phyloP scores from a whole-genome alignment of 2,797 vertebrate genomes.

The Chiloscyllium punctatum region DNA sequence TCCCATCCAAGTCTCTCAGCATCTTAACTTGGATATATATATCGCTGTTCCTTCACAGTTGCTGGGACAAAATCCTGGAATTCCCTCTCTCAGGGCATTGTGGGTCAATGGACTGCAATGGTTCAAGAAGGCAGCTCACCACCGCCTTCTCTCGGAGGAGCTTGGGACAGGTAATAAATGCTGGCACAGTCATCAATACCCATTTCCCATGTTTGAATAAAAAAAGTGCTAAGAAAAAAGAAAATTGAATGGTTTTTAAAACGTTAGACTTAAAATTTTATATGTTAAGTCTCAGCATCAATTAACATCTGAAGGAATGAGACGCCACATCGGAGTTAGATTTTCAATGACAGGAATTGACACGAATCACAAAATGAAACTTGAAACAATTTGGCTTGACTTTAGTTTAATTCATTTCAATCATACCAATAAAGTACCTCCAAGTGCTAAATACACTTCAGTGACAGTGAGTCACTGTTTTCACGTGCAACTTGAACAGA shows the following conservation, averaged over 20 bases:
- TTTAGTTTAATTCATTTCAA: not conserved
- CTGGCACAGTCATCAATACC: no score
- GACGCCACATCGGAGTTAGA: not conserved
- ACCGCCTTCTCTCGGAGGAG: no score
- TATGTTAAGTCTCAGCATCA: not conserved
- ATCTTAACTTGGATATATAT: no score
- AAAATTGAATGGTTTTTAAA: not conserved
- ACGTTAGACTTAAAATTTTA: not conserved
- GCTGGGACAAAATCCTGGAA: no score
- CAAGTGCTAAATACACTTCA: not conserved
- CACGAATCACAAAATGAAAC: not conserved
- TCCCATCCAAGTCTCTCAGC: no score
- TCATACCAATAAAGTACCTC: not conserved
- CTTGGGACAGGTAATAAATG: no score
- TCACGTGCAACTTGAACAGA: not conserved
- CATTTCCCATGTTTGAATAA: no score
- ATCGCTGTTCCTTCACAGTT: no score
- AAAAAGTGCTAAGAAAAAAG: not conserved
- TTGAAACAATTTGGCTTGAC: not conserved
- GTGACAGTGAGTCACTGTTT: not conserved
- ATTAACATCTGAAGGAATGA: not conserved
- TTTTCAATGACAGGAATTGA: not conserved
- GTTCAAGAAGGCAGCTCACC: no score
- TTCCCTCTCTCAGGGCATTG: no score
- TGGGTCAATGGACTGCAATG: no score